Evolutionary conservation across 2,888 invertebrate genomes (phyloP).

Genomic region (Erynnis tages): DNA sequence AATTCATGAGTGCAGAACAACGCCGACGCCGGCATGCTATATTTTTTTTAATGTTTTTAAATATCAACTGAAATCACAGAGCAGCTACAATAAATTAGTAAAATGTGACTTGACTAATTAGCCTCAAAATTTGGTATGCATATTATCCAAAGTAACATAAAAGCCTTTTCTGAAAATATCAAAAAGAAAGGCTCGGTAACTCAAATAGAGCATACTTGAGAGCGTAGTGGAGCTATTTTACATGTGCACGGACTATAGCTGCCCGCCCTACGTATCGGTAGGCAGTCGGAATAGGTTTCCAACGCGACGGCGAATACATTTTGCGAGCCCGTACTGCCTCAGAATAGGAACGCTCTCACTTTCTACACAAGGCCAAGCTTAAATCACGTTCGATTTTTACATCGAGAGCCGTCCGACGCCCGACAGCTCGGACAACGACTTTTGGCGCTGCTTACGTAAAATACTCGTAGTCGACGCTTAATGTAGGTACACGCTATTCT

Average conservation of each 20-base stretch:
- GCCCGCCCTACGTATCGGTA: slow-evolving; percentile 73
- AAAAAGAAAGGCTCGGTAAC: slow-evolving; percentile 5
- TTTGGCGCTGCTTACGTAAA: slow-evolving; percentile 11
- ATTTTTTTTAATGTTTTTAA: no score
- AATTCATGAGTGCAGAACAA: no score
- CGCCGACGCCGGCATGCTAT: no score
- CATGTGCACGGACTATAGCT: slow-evolving; percentile 78
- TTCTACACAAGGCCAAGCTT: slow-evolving; percentile 49
- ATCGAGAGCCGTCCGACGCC: slow-evolving; percentile 9
- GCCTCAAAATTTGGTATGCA: no score
- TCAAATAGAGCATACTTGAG: slow-evolving; percentile 59
- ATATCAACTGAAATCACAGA: no score
- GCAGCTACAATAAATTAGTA: no score
- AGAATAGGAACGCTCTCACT: slow-evolving; percentile 57
- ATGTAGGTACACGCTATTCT: background rate
- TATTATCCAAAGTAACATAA: no score
- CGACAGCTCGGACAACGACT: slow-evolving; percentile 17
- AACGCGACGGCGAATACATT: slow-evolving; percentile 74
- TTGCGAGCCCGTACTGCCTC: slow-evolving; percentile 61
- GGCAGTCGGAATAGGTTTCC: slow-evolving; percentile 72
- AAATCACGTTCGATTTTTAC: slow-evolving; percentile 46
- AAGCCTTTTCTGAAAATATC: background rate
- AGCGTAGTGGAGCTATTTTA: slow-evolving; percentile 66
- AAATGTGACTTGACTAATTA: no score
- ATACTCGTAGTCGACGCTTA: background rate